Evolutionary conservation across 2,888 invertebrate species (phyloP), one percentile per base, ranked within the genome.

Genomic region (Sarcophaga variegata): DNA sequence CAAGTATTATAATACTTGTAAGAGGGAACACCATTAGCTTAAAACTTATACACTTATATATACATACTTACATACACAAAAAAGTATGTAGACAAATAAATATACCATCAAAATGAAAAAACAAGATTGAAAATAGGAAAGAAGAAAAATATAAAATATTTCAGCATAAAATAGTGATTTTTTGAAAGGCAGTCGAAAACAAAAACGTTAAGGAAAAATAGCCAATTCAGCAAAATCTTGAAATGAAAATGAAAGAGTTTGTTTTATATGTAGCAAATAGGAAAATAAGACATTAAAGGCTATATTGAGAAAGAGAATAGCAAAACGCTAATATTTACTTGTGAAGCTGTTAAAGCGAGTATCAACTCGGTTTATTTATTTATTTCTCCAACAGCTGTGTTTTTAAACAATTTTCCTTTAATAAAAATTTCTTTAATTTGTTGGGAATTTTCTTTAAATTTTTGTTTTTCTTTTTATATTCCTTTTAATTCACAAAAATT

Each of bases 291-390:
- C 8, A 8, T 37, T 37, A 37, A 37, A 37, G 8, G 37, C 6
- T 37, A 37, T 37, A 37, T 37, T 37, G 8, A 8, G 37, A 6
- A 37, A 37, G 37, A 37, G 6, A 8, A 37, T 37, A 37, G 8
- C 8, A 37, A 37, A 37, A 10, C 37, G 10, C 37, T 47, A 49
- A 72, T 78, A 78, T 83, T 83, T 83, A 83, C 83, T 83, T 83
- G 60, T 45, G 47, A 11, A 22, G 22, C 11, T 66, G 66, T 20
- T 71, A 77, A 25, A 59, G 25, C 45, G n/a, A 37, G 63, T 76
- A 63, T 81, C 63, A 59, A 37, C 37, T 8, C 6, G 6, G 25
- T 63, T 45, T 37, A 70, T 25, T 17, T 75, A 27, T 81, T 70
- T 22, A 22, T 22, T 22, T 64, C 59, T 20, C 25, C 66, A 60